A percentile compares a stretch with the other conserved stretches of the same genome.
These are phyloP conservation scores for Temnothorax ravouxi DNA, from an alignment of 2,888 invertebrate species.

Conservation along the genomic window DNA sequence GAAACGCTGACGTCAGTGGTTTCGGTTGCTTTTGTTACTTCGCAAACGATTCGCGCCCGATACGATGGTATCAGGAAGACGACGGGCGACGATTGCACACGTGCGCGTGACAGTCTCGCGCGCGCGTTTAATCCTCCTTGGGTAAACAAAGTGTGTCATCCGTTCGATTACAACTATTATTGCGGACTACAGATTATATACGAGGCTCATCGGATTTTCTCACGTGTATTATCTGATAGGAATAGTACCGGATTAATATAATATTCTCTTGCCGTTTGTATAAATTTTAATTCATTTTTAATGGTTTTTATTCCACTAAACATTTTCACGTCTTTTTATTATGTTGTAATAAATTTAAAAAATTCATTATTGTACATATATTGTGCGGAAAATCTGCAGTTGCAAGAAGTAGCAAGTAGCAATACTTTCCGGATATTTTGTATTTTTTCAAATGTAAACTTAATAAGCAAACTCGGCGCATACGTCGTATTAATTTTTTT, in stretches of 20 bases:
- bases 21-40: constrained; percentile 62
- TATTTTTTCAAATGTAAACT: not conserved
- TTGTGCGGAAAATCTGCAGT: not conserved
- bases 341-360: not conserved
- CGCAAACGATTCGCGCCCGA: constrained; percentile 61
- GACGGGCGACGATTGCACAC: constrained; percentile 66
- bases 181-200: not conserved
- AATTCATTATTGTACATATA: not conserved
- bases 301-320: not conserved
- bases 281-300: not conserved
- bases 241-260: not conserved
- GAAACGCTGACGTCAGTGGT: constrained; percentile 74
- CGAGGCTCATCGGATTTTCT: not conserved
- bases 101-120: constrained; percentile 53
- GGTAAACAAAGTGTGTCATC: constrained; percentile 41
- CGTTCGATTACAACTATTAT: constrained; percentile 1
- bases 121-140: constrained; percentile 3
- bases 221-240: not conserved
- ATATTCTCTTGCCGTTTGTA: not conserved
- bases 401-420: not conserved
- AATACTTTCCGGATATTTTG: not conserved
- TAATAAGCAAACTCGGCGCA: not conserved
- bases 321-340: too few relatives aligned
- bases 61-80: constrained; percentile 69
- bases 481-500: not conserved